Evolutionary conservation across 2,113 vertebrate genomes (phyloP), one percentile per base, ranked within the genome.

Genomic region (Oenanthe oenanthe): DNA sequence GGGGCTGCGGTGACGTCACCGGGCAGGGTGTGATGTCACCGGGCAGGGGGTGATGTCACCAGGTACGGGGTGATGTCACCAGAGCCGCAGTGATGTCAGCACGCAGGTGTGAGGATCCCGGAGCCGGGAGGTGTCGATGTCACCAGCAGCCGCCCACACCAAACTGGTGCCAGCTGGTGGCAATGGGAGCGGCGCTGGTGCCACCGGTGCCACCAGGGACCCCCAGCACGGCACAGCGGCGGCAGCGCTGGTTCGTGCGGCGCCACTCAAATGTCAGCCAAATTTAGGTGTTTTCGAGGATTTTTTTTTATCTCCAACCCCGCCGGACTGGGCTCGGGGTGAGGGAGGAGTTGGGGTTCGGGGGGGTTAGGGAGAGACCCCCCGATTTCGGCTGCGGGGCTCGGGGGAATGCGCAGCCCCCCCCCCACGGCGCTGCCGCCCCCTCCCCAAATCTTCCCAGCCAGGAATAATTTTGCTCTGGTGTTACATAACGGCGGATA

Each of bases 371-470:
- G 51, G 32, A 43, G 28, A 28, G 28, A 17, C 32, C 28, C 67
- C 76, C 51, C 67, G 12, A 13, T 19, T 66, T 50, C 1, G 7
- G 76, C 60, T n/a, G 84, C 51, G 9, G 76, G 36, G 47, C 4
- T 6, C 3, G 21, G 45, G 85, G 51, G 18, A 12, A 43, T 7
- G 86, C 12, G 28, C 77, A 25, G 36, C 53, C 51, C 51, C 63
- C 42, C 50, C 31, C 34, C 0, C 68, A 22, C 43, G 26, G 8
- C 1, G 26, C 86, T 31, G 28, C 86, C 60, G 77, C 86, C 86
- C 86, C 86, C 86, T 89, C 86, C 86, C 53, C 86, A 89, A 89
- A 81, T 47, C 70, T 12, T 60, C 38, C 53, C 77, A 47, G 70
- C n/a, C 77, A 82, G 11, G 77, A 89, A 81, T 60, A 53, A 60